These are phyloP conservation scores for Macropodus opercularis DNA, from an alignment of 2,797 vertebrate species.

Conservation along the genomic window DNA sequence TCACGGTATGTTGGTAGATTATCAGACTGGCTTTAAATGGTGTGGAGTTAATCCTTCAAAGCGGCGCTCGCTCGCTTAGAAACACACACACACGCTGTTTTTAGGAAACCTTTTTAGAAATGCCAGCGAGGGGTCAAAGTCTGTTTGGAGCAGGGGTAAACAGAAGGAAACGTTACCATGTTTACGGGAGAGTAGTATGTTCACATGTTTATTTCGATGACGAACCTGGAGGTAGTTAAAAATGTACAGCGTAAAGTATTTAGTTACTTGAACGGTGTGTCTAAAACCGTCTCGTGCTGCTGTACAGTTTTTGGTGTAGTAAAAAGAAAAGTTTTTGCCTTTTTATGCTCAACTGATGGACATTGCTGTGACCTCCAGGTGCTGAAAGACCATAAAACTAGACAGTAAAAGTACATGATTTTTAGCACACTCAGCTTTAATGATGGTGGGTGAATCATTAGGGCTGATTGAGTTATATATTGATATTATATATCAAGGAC, in stretches of 20 bases:
- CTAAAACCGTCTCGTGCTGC: background rate
- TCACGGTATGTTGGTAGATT: conserved; percentile 74
- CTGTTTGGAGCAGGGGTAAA: conserved; percentile 43
- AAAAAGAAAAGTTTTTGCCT: background rate
- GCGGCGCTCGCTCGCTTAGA: conserved; percentile 8
- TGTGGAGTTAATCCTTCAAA: conserved; percentile 57
- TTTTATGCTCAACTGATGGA: background rate
- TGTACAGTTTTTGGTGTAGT: background rate
- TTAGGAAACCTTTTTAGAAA: conserved; percentile 62
- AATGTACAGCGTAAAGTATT: too few relatives aligned
- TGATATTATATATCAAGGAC: conserved; percentile 8
- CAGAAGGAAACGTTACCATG: conserved; percentile 36
- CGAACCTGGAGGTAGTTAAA: too few relatives aligned
- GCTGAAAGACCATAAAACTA: conserved; percentile 38
- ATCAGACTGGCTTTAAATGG: conserved; percentile 59
- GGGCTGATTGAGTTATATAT: conserved; percentile 36
- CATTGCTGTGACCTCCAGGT: conserved; percentile 42
- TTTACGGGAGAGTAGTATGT: conserved; percentile 32
- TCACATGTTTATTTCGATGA: conserved; percentile 22
- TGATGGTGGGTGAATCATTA: conserved; percentile 32
- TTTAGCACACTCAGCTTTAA: conserved; percentile 39
- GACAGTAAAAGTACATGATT: conserved; percentile 45
- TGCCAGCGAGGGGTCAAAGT: conserved; percentile 50
- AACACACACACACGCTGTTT: conserved; percentile 42
- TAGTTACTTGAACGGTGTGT: too few relatives aligned